These are phyloP conservation scores for Oppia nitens DNA, from an alignment of 1,140 invertebrate genomes.

Conservation along the genomic window DNA sequence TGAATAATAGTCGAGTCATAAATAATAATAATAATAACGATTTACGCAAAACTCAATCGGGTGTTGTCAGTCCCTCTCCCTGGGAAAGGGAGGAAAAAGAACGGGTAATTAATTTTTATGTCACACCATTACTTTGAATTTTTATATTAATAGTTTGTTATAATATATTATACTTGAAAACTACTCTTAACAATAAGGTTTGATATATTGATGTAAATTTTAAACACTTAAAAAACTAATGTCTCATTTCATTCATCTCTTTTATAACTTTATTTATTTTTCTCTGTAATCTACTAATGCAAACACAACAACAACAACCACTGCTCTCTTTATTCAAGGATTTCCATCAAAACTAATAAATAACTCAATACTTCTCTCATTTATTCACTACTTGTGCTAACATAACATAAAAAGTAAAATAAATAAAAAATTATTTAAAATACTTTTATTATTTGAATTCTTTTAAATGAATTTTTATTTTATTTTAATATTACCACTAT, in stretches of 20 bases:
- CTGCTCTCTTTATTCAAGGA: too few relatives aligned
- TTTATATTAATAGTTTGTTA: conserved; percentile 16
- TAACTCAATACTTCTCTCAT: too few relatives aligned
- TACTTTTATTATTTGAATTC: too few relatives aligned
- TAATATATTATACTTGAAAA: conserved; percentile 20
- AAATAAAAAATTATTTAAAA: too few relatives aligned
- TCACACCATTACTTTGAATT: conserved; percentile 1
- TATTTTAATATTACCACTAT: too few relatives aligned
- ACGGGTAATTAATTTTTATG: conserved; percentile 34
- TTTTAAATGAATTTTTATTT: too few relatives aligned
- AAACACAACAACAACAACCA: too few relatives aligned
- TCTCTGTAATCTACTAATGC: background rate
- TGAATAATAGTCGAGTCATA: background rate
- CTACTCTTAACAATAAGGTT: too few relatives aligned
- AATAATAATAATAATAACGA: background rate
- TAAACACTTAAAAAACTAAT: background rate
- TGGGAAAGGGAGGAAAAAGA: conserved; percentile 78
- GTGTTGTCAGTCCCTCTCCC: conserved; percentile 44
- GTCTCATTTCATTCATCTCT: background rate
- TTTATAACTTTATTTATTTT: background rate
- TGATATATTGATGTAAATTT: conserved; percentile 1
- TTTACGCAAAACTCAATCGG: background rate
- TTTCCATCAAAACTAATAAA: too few relatives aligned
- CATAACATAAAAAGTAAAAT: too few relatives aligned
- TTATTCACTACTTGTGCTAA: too few relatives aligned